These are phyloP conservation scores for Solen grandis DNA, from an alignment of 1,140 invertebrate species.

Conservation along the genomic window DNA sequence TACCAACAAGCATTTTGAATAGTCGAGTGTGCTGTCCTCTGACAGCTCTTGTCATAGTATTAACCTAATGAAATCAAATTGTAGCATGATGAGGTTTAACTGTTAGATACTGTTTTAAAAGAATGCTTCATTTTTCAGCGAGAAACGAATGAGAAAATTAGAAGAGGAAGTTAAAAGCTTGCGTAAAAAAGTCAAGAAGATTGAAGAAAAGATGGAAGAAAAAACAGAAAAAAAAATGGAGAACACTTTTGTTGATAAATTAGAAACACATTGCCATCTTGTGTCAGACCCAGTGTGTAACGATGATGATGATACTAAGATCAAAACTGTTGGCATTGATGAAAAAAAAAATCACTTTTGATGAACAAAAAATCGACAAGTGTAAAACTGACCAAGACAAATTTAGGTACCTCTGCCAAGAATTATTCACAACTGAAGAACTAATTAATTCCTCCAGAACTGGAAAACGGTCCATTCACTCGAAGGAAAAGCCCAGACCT, in stretches of 20 bases:
- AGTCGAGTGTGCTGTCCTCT: too few relatives aligned
- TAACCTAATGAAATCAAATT: slow-evolving; percentile 32
- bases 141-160: slow-evolving; percentile 34
- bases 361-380: background rate
- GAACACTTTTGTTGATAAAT: slow-evolving; percentile 22
- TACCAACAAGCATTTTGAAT: too few relatives aligned
- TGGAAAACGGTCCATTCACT: background rate
- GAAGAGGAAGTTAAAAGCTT: slow-evolving; percentile 28
- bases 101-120: slow-evolving; percentile 34
- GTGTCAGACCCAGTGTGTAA: slow-evolving; percentile 25
- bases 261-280: slow-evolving; percentile 33
- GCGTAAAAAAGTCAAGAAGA: slow-evolving; percentile 27
- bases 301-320: slow-evolving; percentile 26
- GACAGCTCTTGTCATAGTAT: too few relatives aligned
- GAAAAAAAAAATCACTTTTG: slow-evolving; percentile 4
- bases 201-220: slow-evolving; percentile 3
- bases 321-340: slow-evolving; percentile 33
- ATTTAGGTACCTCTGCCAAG: slow-evolving; percentile 30
- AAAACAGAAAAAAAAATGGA: slow-evolving; percentile 8
- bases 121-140: slow-evolving; percentile 31
- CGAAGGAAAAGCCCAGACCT: background rate
- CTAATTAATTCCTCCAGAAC: background rate
- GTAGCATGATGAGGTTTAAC: slow-evolving; percentile 33
- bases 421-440: slow-evolving; percentile 5
- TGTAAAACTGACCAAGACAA: slow-evolving; percentile 29